Base-by-base conservation (phyloP, 2,797 vertebrate species). In the Podargus strigoides region DNA sequence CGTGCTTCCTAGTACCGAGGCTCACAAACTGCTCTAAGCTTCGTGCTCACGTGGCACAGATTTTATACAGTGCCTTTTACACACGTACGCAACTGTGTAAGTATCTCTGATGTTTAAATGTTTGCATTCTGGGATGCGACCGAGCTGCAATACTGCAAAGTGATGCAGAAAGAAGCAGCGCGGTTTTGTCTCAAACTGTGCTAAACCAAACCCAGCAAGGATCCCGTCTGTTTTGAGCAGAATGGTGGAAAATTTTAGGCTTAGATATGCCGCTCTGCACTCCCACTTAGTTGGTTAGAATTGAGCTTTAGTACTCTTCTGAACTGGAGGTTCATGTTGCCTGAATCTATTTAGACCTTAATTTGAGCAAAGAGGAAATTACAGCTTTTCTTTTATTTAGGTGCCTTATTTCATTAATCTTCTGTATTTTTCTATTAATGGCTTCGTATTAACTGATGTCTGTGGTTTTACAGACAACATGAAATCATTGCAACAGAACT, bases 31-130 rank as follows among this genome's bases (percentile, higher is more conserved):
- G 10, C 24, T 39, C 27, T 19, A 19, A 70, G 9, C 7, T 63
- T 63, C 4, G 0, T 27, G 9, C 34, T 36, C 11, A 10, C 44
- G 11, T 34, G 72, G 18, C 36, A 53, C 19, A 7, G 21, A 19
- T 34, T 76, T 76, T 86, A 80, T 80, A 53, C 67, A 46, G 18
- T 30, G 32, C 17, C 12, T 49, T 68, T 69, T 49, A 28, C 0
- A 0, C 6, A 3, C 32, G 8, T 46, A 7, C 10, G 7, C 16
- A 9, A 7, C 17, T 59, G 6, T n/a, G 14, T 44, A 24, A 41
- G 5, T n/a, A 14, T 63, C 50, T 47, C 15, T 50, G 41, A 46
- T 60, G 20, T n/a, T 58, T 46, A 17, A 62, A 28, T 34, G 27
- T 7, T 36, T 64, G 5, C 62, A 17, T 76, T 82, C 52, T 47